phyloP scores from a whole-genome alignment of 2,888 invertebrate species.

The Neocrepidodera transversa region DNA sequence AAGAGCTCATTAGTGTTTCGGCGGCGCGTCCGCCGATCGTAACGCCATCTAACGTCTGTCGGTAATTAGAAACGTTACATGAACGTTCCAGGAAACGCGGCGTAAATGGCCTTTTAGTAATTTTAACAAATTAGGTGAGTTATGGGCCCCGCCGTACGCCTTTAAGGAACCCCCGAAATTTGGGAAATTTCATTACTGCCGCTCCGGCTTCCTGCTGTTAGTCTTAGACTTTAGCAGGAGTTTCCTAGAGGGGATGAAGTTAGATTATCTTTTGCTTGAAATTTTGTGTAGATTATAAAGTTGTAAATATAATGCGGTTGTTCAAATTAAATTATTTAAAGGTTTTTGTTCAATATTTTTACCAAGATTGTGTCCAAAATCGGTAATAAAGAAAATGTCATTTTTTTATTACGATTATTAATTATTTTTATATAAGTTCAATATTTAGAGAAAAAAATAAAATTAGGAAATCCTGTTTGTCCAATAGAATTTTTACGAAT shows the following conservation, averaged over 20 bases:
- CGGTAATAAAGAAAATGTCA: too few relatives aligned
- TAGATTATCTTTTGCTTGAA: neutral
- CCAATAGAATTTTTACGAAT: too few relatives aligned
- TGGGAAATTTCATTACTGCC: conserved; percentile 20
- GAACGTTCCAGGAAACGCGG: conserved; percentile 39
- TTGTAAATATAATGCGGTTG: too few relatives aligned
- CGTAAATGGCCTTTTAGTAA: conserved; percentile 42
- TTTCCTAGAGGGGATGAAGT: neutral
- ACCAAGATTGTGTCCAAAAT: too few relatives aligned
- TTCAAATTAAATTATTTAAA: too few relatives aligned
- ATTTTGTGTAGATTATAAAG: too few relatives aligned
- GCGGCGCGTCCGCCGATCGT: conserved; percentile 1
- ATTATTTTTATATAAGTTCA: too few relatives aligned
- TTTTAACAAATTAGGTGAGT: conserved; percentile 43
- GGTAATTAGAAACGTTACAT: conserved; percentile 39
- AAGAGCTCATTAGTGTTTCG: conserved; percentile 12
- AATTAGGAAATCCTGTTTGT: too few relatives aligned
- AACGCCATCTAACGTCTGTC: conserved; percentile 16
- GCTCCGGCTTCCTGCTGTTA: conserved; percentile 14
- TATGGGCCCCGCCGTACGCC: conserved; percentile 22
- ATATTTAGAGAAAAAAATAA: too few relatives aligned
- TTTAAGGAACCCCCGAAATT: conserved; percentile 9
- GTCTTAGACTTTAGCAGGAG: conserved; percentile 3
- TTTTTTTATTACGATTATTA: too few relatives aligned
- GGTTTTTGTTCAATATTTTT: too few relatives aligned